Evolutionary conservation across 1,140 invertebrate species (phyloP), one percentile per base, ranked within the genome.

Genomic region (Nasonia longicornis): DNA sequence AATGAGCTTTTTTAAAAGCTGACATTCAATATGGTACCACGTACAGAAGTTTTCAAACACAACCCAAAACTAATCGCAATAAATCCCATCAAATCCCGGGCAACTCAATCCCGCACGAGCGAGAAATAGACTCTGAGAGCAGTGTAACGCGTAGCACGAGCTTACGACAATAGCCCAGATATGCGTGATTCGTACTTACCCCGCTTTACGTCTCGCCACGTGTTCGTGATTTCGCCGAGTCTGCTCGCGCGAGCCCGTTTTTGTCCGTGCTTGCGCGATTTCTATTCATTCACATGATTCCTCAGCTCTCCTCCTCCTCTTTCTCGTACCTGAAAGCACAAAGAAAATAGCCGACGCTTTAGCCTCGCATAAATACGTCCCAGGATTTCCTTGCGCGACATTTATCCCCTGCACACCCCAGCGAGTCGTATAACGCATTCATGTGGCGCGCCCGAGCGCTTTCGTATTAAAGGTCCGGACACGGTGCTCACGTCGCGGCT

Each of bases 131-230:
- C 20, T 72, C 70, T 14, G 3, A 22, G 70, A 48, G 35, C 70
- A 26, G 45, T 14, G 12, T 42, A 8, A 6, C 42, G 45, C 12
- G 12, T 16, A 1, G 14, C n/a, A 10, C 2, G 11, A 14, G 22
- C 16, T 14, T 22, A 26, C 26, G 4, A 35, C 31, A 35, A 35
- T 35, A 35, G 31, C 0, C 26, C 12, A 22, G 7, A 69, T 67
- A 67, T 67, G 22, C 10, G 6, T 12, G 3, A 31, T 69, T 69
- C 1, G 1, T 72, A 86, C 88, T 89, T 63, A 89, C 89, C 89
- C 89, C 87, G 89, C 89, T 89, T 89, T 67, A 89, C 84, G 87
- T 89, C 89, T 77, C 85, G 85, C 88, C 88, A 89, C 86, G 88
- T 88, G 84, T 88, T 89, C 89, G 88, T 89, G 85, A 89, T 89